These are phyloP conservation scores for Thunnus thynnus DNA, from an alignment of 2,113 vertebrate genomes.

Conservation along the genomic window DNA sequence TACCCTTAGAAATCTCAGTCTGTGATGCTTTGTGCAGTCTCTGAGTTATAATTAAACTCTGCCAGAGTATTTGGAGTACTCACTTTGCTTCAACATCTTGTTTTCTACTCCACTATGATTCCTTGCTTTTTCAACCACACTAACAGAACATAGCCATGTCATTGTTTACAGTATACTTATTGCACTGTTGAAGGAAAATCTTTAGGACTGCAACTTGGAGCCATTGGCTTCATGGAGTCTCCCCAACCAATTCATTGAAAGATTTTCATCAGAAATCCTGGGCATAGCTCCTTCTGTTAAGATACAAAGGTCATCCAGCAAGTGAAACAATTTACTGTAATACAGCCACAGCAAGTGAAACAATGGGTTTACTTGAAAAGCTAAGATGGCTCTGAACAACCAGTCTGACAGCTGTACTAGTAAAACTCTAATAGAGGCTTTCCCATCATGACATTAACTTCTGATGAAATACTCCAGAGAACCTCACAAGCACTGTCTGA, in stretches of 20 bases:
- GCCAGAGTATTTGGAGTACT: too few relatives aligned
- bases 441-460: not conserved
- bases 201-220: not conserved
- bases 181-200: not conserved
- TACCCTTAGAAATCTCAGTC: not conserved
- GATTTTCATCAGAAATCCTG: too few relatives aligned
- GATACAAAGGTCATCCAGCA: not conserved
- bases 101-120: too few relatives aligned
- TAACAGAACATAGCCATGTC: not conserved
- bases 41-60: too few relatives aligned
- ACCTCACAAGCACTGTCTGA: not conserved
- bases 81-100: too few relatives aligned
- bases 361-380: not conserved
- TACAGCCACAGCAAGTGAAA: not conserved
- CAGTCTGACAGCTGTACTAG: not conserved
- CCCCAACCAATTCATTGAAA: too few relatives aligned
- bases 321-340: conserved; percentile 9
- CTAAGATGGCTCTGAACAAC: not conserved
- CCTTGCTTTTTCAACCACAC: too few relatives aligned
- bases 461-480: not conserved
- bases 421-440: too few relatives aligned
- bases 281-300: not conserved
- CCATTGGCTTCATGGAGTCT: too few relatives aligned
- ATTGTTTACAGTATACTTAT: too few relatives aligned
- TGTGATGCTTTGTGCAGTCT: too few relatives aligned